A percentile compares a stretch with the other conserved stretches of the same genome.
Evolutionary conservation across 2,888 invertebrate species (phyloP).

Genomic region (Polyploca ridens): DNA sequence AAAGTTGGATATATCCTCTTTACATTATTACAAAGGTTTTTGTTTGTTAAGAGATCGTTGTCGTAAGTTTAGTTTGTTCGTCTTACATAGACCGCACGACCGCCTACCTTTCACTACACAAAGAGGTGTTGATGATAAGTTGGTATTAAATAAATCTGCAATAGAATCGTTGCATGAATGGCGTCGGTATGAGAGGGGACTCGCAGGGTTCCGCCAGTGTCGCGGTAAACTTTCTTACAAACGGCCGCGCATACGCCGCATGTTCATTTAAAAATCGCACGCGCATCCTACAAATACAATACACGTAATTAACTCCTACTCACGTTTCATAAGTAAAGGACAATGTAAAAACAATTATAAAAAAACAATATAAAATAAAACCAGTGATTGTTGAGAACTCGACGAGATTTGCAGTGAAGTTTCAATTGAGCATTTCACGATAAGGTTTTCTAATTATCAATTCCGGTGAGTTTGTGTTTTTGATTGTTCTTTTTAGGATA

Average conservation of each 20-base stretch:
- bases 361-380: conserved; percentile 14
- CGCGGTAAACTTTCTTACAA: conserved; percentile 50
- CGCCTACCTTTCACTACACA: conserved; percentile 37
- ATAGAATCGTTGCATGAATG: conserved; percentile 30
- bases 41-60: neutral
- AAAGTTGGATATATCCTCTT: no score
- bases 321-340: conserved; percentile 8
- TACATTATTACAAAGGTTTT: neutral
- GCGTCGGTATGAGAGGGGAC: conserved; percentile 29
- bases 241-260: conserved; percentile 42
- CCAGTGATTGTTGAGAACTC: conserved; percentile 31
- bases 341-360: conserved; percentile 7
- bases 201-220: conserved; percentile 44
- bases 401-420: conserved; percentile 40
- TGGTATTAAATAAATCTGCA: conserved; percentile 2
- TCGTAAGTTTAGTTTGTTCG: conserved; percentile 10
- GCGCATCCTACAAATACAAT: conserved; percentile 29
- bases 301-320: conserved; percentile 31
- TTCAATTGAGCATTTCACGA: conserved; percentile 36
- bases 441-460: conserved; percentile 63
- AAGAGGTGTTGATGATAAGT: conserved; percentile 12
- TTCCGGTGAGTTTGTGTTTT: conserved; percentile 60
- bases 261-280: conserved; percentile 14
- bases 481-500: conserved; percentile 28
- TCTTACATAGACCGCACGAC: conserved; percentile 24